Evolutionary conservation across 2,888 invertebrate genomes (phyloP).

Genomic region (Scaptomyza reducta): DNA sequence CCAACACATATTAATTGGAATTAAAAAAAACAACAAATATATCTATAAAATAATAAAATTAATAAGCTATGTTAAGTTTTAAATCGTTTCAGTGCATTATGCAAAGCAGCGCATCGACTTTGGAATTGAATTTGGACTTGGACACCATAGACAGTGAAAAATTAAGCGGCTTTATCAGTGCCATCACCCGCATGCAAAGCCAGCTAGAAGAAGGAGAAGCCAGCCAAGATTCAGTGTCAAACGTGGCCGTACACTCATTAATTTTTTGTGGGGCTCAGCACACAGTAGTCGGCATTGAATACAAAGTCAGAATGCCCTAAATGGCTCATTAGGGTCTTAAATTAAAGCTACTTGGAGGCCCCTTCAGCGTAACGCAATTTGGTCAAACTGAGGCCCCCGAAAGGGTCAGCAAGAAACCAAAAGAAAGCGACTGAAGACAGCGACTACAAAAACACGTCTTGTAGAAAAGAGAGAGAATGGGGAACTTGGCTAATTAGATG

Average conservation of each 20-base stretch:
- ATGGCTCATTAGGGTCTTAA: conserved; percentile 78
- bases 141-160: conserved; percentile 63
- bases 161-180: conserved; percentile 78
- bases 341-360: conserved; percentile 69
- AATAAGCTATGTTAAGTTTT: conserved; percentile 68
- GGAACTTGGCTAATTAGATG: conserved; percentile 58
- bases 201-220: conserved; percentile 1
- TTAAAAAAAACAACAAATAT: conserved; percentile 29
- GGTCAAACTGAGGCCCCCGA: conserved; percentile 65
- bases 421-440: conserved; percentile 53
- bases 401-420: conserved; percentile 52
- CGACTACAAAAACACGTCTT: conserved; percentile 45
- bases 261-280: conserved; percentile 57
- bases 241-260: conserved; percentile 74
- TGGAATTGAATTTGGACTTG: conserved; percentile 18
- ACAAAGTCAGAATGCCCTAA: conserved; percentile 76
- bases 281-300: conserved; percentile 79
- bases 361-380: conserved; percentile 55
- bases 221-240: conserved; percentile 16
- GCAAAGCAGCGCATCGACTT: conserved; percentile 60
- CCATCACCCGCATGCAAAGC: conserved; percentile 71
- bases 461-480: neutral
- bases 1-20: conserved; percentile 11
- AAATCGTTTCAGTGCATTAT: conserved; percentile 59
- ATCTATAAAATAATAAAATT: conserved; percentile 66